phyloP scores from a whole-genome alignment of 2,888 invertebrate species.

The Cybosia mesomella region DNA sequence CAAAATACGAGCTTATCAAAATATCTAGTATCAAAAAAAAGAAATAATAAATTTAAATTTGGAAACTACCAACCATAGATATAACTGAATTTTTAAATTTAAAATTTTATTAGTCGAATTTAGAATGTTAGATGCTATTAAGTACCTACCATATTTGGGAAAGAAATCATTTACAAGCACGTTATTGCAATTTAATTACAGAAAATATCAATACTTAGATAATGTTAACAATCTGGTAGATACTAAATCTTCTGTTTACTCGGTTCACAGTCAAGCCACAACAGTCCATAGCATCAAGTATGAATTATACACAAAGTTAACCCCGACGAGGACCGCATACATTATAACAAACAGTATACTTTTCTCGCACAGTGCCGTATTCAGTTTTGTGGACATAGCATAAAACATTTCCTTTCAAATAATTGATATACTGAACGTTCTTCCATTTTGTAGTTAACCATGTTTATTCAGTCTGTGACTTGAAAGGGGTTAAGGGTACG shows the following conservation, averaged over 20 bases:
- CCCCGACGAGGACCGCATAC: slow-evolving; percentile 39
- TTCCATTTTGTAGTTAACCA: slow-evolving; percentile 14
- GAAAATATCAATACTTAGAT: neutral
- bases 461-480: slow-evolving; percentile 46
- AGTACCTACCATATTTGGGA: no score
- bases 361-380: slow-evolving; percentile 39
- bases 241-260: slow-evolving; percentile 1
- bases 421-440: slow-evolving; percentile 31
- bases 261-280: slow-evolving; percentile 17
- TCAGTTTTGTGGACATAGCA: slow-evolving; percentile 44
- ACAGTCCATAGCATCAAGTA: slow-evolving; percentile 31
- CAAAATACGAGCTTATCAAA: no score
- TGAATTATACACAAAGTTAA: slow-evolving; percentile 46
- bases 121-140: no score
- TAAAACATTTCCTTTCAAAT: slow-evolving; percentile 34
- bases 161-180: neutral
- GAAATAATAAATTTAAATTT: no score
- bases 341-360: slow-evolving; percentile 41
- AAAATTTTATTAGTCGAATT: no score
- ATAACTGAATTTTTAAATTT: no score
- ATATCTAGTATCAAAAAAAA: no score
- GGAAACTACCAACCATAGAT: no score
- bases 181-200: neutral
- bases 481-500: slow-evolving; percentile 63
- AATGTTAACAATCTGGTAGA: neutral